Percentiles rank a stretch among this genome's conserved stretches.
phyloP scores from a whole-genome alignment of 2,113 vertebrate genomes.

The Cranoglanis bouderius region DNA sequence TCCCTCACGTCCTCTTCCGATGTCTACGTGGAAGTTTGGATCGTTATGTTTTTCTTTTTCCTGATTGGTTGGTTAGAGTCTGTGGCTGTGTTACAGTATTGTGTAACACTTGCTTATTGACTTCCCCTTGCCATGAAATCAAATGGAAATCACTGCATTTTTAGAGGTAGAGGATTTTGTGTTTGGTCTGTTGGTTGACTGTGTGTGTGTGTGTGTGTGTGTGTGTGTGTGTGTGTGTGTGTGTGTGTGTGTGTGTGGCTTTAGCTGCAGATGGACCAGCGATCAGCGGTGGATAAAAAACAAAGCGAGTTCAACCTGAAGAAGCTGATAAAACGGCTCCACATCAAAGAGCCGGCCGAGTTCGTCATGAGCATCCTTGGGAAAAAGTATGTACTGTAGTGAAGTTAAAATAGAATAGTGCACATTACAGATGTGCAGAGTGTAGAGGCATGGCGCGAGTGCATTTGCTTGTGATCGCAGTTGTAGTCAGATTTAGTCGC shows the following conservation, averaged over 20 bases:
- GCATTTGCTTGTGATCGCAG: background rate
- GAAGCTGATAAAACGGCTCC: conserved; percentile 80
- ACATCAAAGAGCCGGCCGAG: conserved; percentile 82
- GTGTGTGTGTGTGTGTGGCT: conserved; percentile 36
- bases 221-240: conserved; percentile 11
- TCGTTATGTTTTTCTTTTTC: background rate
- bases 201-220: background rate
- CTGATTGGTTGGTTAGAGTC: background rate
- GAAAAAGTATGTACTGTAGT: conserved; percentile 69
- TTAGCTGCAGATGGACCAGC: background rate
- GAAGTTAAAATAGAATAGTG: background rate
- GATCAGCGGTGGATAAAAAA: conserved; percentile 65
- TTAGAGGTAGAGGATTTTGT: background rate
- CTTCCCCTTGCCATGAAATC: background rate
- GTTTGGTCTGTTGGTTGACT: background rate
- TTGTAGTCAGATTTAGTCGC: background rate
- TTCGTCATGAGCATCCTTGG: conserved; percentile 83
- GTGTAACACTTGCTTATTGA: background rate
- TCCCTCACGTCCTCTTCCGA: background rate
- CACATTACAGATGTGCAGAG: background rate
- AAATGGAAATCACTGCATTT: background rate
- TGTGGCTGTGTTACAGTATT: background rate
- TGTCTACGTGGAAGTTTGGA: background rate
- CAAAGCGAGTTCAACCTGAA: conserved; percentile 79
- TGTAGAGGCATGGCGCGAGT: background rate